Evolutionary conservation across 2,888 invertebrate species (phyloP), one percentile per base, ranked within the genome.

Genomic region (Augochlorella aurata): DNA sequence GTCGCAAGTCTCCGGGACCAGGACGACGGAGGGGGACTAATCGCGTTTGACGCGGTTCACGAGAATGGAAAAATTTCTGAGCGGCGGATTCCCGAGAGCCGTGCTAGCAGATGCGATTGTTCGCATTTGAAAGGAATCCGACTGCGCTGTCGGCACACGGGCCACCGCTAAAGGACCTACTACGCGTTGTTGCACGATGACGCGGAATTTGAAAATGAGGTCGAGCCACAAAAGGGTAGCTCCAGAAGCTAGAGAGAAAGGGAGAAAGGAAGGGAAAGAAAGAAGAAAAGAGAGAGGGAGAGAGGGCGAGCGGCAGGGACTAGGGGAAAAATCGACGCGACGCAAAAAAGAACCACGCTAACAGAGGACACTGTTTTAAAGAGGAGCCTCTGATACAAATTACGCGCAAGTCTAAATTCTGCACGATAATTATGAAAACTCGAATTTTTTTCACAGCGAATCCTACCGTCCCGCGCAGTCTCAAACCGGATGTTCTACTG

Each of bases 101-200:
- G 24, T 44, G n/a, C 24, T 52, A 18, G 47, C 24, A 58, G 65
- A 21, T 66, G 73, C 79, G 44, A 69, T 81, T 74, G 73, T 78
- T 70, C 58, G 69, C 47, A 54, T 49, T 68, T 79, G 74, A 78
- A 79, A 70, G 73, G 58, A 74, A 58, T 66, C 24, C 21, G 65
- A 29, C 49, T 58, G 49, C 29, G 45, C 50, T 65, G 49, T 70
- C 45, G 58, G 50, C 44, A 14, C 66, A 65, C 63, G 50, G 73
- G 29, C 63, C 21, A 24, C 65, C 50, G 66, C 45, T 72, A 61
- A 74, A 70, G 58, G 24, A 79, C 58, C 79, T 66, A 79, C 63
- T 58, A 61, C 72, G 50, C 79, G 81, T 74, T 79, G 79, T 71
- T 74, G 54, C 74, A 52, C 74, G 81, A 81, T 75, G 61, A 68